phyloP scores from a whole-genome alignment of 2,113 vertebrate genomes.

The Porphyrio hochstetteri region DNA sequence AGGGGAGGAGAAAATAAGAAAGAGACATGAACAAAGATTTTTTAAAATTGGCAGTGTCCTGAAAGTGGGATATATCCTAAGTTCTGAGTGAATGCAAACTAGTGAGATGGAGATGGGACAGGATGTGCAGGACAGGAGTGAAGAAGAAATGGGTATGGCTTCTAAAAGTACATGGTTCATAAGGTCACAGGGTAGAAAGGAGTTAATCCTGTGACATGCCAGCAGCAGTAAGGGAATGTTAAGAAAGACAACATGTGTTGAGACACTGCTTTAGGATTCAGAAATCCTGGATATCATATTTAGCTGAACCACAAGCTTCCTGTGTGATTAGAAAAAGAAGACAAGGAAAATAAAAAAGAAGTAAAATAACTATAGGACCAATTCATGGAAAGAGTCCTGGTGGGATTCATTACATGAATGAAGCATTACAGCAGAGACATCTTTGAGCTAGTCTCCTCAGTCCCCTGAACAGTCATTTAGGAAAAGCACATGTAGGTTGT shows the following conservation, averaged over 20 bases:
- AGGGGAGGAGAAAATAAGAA: not conserved
- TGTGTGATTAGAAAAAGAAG: not conserved
- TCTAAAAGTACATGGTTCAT: accelerated
- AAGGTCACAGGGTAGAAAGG: not conserved
- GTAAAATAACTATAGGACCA: not conserved
- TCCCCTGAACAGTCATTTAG: not conserved
- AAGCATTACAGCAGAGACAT: not conserved
- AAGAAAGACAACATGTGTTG: not conserved
- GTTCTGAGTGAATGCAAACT: not conserved
- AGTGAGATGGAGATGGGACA: not conserved
- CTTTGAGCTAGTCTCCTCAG: not conserved
- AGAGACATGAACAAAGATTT: not conserved
- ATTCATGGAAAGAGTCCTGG: not conserved
- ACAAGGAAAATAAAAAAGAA: too few relatives aligned
- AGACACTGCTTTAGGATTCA: not conserved
- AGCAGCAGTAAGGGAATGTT: not conserved
- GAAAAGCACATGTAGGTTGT: not conserved
- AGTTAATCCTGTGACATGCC: not conserved
- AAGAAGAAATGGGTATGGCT: not conserved
- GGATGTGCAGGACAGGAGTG: not conserved
- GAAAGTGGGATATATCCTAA: not conserved
- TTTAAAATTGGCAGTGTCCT: not conserved
- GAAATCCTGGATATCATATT: not conserved
- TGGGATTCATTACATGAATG: not conserved
- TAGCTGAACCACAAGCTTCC: not conserved